phyloP scores from a whole-genome alignment of 1,140 invertebrate species.

The Fopius arisanus region DNA sequence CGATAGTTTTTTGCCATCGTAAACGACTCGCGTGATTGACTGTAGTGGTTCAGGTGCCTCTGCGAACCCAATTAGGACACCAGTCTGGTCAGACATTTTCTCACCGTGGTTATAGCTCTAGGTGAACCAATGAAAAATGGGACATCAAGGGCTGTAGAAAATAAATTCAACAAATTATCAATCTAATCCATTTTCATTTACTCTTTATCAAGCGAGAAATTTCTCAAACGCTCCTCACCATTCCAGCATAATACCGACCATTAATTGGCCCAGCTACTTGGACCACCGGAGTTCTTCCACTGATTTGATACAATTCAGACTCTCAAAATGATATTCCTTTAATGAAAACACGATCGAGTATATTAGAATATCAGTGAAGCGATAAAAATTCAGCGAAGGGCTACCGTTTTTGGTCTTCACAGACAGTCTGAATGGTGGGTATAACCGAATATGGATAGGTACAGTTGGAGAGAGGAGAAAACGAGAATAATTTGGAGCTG shows the following conservation, averaged over 20 bases:
- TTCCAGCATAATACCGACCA: neutral
- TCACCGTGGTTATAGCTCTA: neutral
- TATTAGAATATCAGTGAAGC: constrained; percentile 20
- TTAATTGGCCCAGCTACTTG: neutral
- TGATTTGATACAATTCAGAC: constrained; percentile 5
- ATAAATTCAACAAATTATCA: too few relatives aligned
- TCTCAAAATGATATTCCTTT: constrained; percentile 43
- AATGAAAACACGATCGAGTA: constrained; percentile 48
- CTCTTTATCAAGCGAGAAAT: neutral
- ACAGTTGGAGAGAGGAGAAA: neutral
- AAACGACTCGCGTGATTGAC: constrained; percentile 44
- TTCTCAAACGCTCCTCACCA: neutral
- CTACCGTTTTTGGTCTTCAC: neutral
- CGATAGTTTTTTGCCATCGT: constrained; percentile 59
- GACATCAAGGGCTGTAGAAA: too few relatives aligned
- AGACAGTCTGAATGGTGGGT: neutral
- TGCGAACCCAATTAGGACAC: neutral
- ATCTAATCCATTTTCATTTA: too few relatives aligned
- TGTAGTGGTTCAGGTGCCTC: neutral
- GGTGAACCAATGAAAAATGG: neutral
- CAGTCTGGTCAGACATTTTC: neutral
- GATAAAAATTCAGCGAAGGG: constrained; percentile 19
- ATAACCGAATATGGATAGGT: neutral
- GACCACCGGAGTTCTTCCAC: neutral
- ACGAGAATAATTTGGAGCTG: neutral